Base-by-base conservation (phyloP, 2,113 vertebrate genomes). In the Dissostichus mawsoni region DNA sequence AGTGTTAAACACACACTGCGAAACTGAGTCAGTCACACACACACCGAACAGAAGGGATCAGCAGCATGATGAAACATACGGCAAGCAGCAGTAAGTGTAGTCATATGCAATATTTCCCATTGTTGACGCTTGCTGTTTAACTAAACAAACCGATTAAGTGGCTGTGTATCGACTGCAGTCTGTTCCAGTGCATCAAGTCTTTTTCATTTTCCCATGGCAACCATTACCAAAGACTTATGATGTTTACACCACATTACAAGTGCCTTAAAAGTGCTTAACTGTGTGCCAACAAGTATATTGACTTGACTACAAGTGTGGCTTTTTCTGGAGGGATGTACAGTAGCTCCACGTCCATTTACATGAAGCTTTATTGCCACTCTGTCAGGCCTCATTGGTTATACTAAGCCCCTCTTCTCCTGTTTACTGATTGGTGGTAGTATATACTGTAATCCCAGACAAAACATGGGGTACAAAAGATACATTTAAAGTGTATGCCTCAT, bases 221-320 rank as follows among this genome's bases (percentile, higher is more conserved):
- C 88, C 65, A 81, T 89, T 75, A 72, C 58, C 61, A 64, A 68
- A 79, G 78, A 87, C 57, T 65, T 84, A 82, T 77, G 79, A 79
- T 87, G 83, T 87, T 88, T 88, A 87, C 67, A 51, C 47, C 51
- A 50, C 44, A 36, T 69, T 55, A 82, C 82, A 83, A 83, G 69
- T 65, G 78, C 80, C 63, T 72, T 85, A 69, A 87, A 83, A 84
- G 80, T 63, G 57, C 64, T 78, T 71, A 25, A 25, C 47, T 77
- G 79, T 69, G 55, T 65, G 81, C 62, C 65, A 84, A 84, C 63
- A 79, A 83, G 78, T 81, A 70, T 76, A 84, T 53, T 72, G 74
- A 82, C 81, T 61, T 64, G 47, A 57, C 86, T 61, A 52, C 67
- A 84, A 81, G 73, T 71, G 75, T 0, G 20, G 79, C 74, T 78